These are phyloP conservation scores for Zoanthus sociatus DNA, from an alignment of 92 coral and sea anemone species.

Conservation along the genomic window DNA sequence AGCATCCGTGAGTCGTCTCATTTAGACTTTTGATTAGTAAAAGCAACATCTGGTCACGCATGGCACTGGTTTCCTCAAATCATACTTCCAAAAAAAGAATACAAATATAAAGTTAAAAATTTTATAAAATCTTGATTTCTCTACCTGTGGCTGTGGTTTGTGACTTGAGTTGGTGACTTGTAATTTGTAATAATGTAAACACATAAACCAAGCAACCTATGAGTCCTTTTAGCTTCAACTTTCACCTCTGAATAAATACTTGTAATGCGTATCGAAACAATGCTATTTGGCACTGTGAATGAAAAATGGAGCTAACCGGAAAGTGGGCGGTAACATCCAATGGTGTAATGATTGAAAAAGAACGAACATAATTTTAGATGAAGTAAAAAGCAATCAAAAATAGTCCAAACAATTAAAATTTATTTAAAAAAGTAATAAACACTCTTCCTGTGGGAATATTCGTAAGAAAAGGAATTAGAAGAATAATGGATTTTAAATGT, in stretches of 20 bases:
- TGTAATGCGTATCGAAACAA: not conserved
- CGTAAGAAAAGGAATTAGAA: not conserved
- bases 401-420: conserved; percentile 10
- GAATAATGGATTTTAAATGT: not conserved
- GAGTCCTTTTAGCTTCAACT: not conserved
- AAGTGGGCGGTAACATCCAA: not conserved
- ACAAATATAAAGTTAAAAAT: no score
- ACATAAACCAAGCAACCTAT: not conserved
- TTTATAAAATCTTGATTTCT: no score
- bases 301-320: conserved; percentile 13
- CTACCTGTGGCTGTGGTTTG: no score
- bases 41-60: no score
- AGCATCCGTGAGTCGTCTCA: no score
- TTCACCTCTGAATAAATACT: not conserved
- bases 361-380: not conserved
- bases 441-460: conserved; percentile 3
- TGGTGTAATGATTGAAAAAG: not conserved
- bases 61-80: no score
- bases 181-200: not conserved
- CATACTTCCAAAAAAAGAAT: no score
- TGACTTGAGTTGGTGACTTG: not conserved
- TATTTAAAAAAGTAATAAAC: not conserved
- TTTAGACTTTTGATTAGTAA: no score
- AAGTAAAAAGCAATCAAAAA: conserved; percentile 15
- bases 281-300: not conserved